These are phyloP conservation scores for Tachuris rubrigastra DNA, from an alignment of 2,113 vertebrate genomes.

Conservation along the genomic window DNA sequence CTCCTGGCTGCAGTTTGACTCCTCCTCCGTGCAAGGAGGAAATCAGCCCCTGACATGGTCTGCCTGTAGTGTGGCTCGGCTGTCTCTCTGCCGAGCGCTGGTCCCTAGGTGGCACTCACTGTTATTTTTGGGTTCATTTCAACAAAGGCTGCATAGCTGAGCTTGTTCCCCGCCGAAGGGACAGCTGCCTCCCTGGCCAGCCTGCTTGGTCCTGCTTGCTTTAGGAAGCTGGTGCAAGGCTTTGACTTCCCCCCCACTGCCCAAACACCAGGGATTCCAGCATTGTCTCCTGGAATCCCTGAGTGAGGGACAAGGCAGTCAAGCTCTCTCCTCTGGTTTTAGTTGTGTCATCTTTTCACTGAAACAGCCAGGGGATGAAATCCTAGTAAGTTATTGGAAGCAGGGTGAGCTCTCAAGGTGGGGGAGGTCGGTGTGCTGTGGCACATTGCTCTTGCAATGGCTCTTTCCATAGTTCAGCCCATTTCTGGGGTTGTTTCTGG, in stretches of 20 bases:
- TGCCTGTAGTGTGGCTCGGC: not conserved
- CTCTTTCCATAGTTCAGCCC: not conserved
- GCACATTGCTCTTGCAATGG: accelerated
- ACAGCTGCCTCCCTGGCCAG: not conserved
- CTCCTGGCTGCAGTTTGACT: not conserved
- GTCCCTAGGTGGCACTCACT: conserved; percentile 33
- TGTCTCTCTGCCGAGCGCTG: not conserved
- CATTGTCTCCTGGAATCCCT: not conserved
- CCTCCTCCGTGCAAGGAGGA: not conserved
- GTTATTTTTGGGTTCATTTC: conserved; percentile 18
- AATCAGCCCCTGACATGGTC: not conserved
- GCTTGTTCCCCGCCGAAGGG: not conserved
- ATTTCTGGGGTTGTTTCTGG: not conserved
- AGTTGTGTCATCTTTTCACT: not conserved
- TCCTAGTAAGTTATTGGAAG: not conserved
- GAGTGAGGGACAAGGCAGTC: not conserved
- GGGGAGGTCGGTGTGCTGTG: not conserved
- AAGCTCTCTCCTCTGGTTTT: not conserved
- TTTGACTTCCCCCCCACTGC: not conserved
- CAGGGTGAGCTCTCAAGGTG: not conserved
- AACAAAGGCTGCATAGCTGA: not conserved
- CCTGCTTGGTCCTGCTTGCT: not conserved
- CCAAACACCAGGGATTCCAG: not conserved
- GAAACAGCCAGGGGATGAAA: not conserved
- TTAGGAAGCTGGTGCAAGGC: not conserved